Conservation (phyloP, 2,797 vertebrate species). For the Helostoma temminkii region DNA sequence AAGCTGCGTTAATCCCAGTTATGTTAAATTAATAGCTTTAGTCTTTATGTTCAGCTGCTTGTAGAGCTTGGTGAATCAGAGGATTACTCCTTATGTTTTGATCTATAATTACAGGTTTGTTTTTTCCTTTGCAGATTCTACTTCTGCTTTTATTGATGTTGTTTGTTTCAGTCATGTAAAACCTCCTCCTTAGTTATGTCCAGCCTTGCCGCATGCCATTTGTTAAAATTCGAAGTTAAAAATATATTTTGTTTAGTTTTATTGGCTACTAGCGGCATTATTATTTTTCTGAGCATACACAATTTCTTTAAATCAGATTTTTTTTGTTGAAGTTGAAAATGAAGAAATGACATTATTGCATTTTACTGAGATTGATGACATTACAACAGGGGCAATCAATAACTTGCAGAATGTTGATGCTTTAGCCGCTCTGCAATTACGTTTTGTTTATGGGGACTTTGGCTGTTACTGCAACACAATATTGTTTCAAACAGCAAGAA, state of each 20-base stretch:
- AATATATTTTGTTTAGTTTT: slow-evolving; percentile 27
- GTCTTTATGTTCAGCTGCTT: slow-evolving; percentile 33
- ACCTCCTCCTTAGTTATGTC: slow-evolving; percentile 18
- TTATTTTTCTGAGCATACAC: slow-evolving; percentile 55
- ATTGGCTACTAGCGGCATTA: slow-evolving; percentile 38
- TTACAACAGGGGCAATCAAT: slow-evolving; percentile 81
- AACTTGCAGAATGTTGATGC: slow-evolving; percentile 72
- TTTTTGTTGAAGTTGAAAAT: slow-evolving; percentile 73
- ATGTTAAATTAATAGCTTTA: slow-evolving; percentile 8
- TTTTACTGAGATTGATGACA: slow-evolving; percentile 72
- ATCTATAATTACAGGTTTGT: slow-evolving; percentile 46
- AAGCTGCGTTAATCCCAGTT: slow-evolving; percentile 14
- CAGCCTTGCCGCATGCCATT: slow-evolving; percentile 25
- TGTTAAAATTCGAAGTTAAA: slow-evolving; percentile 35
- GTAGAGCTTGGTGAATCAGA: slow-evolving; percentile 40
- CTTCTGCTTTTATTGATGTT: slow-evolving; percentile 37
- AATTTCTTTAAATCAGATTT: slow-evolving; percentile 56
- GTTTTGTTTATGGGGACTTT: slow-evolving; percentile 75
- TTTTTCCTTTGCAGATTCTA: slow-evolving; percentile 28
- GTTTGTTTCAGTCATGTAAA: slow-evolving; percentile 46
- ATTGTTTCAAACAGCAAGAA: slow-evolving; percentile 84
- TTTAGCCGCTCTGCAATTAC: slow-evolving; percentile 75
- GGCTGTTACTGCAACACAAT: slow-evolving; percentile 84
- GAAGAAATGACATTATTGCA: slow-evolving; percentile 75
- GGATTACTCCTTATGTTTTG: slow-evolving; percentile 36